A percentile compares a stretch with the other conserved stretches of the same genome.
phyloP scores from a whole-genome alignment of 2,113 vertebrate species.

The Tragelaphus strepsiceros region DNA sequence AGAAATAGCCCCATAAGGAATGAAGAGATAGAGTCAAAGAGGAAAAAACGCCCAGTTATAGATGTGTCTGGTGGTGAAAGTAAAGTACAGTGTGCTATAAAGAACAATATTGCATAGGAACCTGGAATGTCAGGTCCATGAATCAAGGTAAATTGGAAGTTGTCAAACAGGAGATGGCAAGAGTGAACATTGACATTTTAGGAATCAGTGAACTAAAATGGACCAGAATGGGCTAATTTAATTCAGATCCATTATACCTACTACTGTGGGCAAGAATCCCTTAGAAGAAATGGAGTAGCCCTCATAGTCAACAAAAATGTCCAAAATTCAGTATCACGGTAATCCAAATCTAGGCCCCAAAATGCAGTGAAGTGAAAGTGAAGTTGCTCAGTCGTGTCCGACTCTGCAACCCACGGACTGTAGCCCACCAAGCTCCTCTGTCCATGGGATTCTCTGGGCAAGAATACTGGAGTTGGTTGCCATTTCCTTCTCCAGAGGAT shows the following conservation, averaged over 20 bases:
- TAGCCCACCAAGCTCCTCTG: too few species aligned
- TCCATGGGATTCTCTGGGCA: too few species aligned
- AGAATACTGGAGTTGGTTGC: too few species aligned
- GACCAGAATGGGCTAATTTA: background rate
- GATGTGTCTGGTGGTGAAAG: background rate
- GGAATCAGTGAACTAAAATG: background rate
- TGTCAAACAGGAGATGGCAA: background rate
- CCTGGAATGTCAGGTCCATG: background rate
- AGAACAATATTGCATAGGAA: background rate
- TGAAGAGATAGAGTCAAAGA: background rate
- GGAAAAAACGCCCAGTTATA: background rate
- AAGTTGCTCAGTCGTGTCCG: too few species aligned
- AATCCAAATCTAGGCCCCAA: too few species aligned
- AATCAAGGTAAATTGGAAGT: background rate
- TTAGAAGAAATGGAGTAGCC: background rate
- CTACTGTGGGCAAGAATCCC: background rate
- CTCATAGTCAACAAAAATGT: background rate
- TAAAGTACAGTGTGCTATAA: background rate
- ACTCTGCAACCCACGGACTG: too few species aligned
- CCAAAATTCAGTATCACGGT: too few species aligned
- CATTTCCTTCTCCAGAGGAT: too few species aligned
- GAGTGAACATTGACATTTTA: background rate
- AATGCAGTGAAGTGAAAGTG: background rate
- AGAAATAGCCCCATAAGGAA: background rate
- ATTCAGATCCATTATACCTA: background rate